These are phyloP conservation scores for Temnopleurus reevesii DNA, from an alignment of 53 echinoderm and acorn worm genomes.

Conservation along the genomic window DNA sequence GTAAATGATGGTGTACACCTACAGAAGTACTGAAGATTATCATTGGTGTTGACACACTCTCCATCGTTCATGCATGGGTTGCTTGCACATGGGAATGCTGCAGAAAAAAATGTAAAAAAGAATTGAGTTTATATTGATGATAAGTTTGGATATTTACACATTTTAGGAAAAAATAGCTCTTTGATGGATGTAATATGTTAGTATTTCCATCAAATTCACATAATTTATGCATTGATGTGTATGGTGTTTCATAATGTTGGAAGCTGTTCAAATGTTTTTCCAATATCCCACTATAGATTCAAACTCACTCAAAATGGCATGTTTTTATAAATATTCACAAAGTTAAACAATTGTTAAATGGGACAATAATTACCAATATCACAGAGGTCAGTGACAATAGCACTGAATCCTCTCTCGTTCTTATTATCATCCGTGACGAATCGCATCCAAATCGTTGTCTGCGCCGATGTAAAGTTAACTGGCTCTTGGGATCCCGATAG, in stretches of 20 bases:
- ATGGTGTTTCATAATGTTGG: too few relatives aligned
- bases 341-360: too few relatives aligned
- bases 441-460: conserved; percentile 68
- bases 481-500: conserved; percentile 1
- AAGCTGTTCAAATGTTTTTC: too few relatives aligned
- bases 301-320: too few relatives aligned
- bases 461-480: conserved; percentile 31
- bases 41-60: background rate
- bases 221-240: too few relatives aligned
- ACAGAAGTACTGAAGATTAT: conserved; percentile 28
- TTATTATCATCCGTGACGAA: conserved; percentile 72
- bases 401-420: conserved; percentile 72
- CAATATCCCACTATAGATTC: too few relatives aligned
- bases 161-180: too few relatives aligned
- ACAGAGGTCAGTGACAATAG: conserved; percentile 41
- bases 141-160: too few relatives aligned
- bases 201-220: too few relatives aligned
- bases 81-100: conserved; percentile 34
- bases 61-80: conserved; percentile 53
- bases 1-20: conserved; percentile 19
- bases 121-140: too few relatives aligned
- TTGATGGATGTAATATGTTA: too few relatives aligned
- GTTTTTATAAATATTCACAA: too few relatives aligned
- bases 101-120: background rate
- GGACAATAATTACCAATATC: conserved; percentile 8